A percentile compares a stretch with the other conserved stretches of the same genome.
Conservation (phyloP, 2,113 vertebrate genomes). For the Oenanthe melanoleuca region DNA sequence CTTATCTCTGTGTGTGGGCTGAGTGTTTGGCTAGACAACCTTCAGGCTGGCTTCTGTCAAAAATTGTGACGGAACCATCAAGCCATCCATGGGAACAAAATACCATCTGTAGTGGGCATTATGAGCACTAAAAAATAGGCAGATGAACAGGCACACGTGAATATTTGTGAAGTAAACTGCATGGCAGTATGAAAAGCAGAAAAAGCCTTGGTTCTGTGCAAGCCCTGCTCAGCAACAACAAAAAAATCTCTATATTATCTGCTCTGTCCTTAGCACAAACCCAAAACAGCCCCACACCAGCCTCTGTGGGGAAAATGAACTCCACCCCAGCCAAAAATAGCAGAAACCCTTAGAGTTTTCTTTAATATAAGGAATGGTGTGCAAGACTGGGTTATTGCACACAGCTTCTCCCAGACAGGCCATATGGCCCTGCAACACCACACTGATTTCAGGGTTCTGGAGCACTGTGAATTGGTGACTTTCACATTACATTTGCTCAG, state of each 20-base stretch:
- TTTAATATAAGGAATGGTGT: neutral
- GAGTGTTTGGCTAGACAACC: neutral
- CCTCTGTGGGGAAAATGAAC: neutral
- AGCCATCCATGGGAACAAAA: neutral
- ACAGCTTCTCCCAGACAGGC: neutral
- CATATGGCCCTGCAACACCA: neutral
- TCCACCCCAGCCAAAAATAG: neutral
- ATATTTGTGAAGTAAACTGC: neutral
- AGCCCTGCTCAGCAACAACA: neutral
- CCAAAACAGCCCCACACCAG: neutral
- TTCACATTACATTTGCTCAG: neutral
- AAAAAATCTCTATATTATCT: neutral
- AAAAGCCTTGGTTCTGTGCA: neutral
- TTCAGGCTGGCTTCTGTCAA: conserved; percentile 14
- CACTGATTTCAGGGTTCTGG: neutral
- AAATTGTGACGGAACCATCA: neutral
- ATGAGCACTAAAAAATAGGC: neutral
- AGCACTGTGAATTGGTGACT: neutral
- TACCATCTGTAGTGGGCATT: neutral
- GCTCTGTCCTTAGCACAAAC: neutral
- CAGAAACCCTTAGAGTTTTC: neutral
- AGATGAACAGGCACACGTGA: neutral
- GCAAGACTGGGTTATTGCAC: neutral
- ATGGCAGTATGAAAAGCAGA: neutral
- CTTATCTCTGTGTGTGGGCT: neutral